Percentiles rank a stretch among this genome's conserved stretches.
Evolutionary conservation across 2,113 vertebrate species (phyloP).

Genomic region (Archocentrus centrarchus): DNA sequence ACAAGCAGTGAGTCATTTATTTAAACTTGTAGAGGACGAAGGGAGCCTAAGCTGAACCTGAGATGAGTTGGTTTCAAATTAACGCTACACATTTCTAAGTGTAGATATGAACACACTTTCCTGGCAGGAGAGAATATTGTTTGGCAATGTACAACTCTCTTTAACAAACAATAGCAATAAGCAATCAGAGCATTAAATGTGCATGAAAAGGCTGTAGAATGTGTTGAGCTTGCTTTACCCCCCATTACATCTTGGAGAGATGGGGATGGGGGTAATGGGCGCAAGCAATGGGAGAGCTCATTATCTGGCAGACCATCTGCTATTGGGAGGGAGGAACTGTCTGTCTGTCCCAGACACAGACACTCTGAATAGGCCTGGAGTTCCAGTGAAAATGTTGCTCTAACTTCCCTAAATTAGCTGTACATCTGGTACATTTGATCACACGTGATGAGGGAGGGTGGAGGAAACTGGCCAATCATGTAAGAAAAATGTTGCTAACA

Average conservation of each 20-base stretch:
- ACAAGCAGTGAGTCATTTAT: neutral
- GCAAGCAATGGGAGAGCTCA: constrained; percentile 86
- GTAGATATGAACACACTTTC: neutral
- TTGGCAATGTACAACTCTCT: constrained; percentile 10
- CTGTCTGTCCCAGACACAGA: constrained; percentile 75
- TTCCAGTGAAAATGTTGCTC: constrained; percentile 51
- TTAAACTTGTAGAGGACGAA: neutral
- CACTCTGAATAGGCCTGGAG: constrained; percentile 62
- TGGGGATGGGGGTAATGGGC: constrained; percentile 77
- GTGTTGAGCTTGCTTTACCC: constrained; percentile 42
- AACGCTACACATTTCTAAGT: neutral
- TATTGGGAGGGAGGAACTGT: constrained; percentile 86
- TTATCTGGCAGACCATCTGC: constrained; percentile 97
- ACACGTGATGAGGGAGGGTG: constrained; percentile 1
- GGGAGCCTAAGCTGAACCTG: neutral
- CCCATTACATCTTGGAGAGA: constrained; percentile 43
- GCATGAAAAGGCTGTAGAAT: constrained; percentile 32
- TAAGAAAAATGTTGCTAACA: neutral
- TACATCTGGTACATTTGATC: constrained; percentile 51
- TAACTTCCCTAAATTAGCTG: constrained; percentile 52
- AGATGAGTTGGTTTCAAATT: neutral
- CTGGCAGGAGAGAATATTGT: neutral
- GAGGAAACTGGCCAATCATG: neutral
- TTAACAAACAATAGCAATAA: constrained; percentile 20
- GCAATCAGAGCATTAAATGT: constrained; percentile 29